phyloP scores from a whole-genome alignment of 2,888 invertebrate species.

The Drosophila borborema region DNA sequence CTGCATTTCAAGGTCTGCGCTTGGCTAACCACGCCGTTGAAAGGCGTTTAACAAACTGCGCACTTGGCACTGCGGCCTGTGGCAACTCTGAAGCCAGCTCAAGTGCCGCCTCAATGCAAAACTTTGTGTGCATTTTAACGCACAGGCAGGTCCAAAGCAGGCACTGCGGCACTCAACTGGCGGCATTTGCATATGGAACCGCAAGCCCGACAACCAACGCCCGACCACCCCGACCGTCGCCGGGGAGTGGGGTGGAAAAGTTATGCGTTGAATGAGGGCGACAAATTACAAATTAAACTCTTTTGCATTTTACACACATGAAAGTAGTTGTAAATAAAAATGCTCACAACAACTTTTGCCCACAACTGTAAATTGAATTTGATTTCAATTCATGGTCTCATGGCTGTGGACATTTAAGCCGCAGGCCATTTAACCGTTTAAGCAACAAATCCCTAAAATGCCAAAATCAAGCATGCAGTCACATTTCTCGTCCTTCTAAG shows the following conservation, averaged over 20 bases:
- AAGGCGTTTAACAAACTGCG: constrained; percentile 79
- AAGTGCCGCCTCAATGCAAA: constrained; percentile 71
- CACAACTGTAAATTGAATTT: constrained; percentile 64
- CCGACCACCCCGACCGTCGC: background rate
- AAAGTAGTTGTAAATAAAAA: constrained; percentile 78
- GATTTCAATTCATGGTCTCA: constrained; percentile 53
- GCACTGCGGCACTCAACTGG: constrained; percentile 38
- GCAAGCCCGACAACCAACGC: constrained; percentile 45
- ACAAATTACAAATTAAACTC: constrained; percentile 81
- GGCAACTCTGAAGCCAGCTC: constrained; percentile 59
- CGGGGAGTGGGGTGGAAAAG: constrained; percentile 62
- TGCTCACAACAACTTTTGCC: constrained; percentile 63
- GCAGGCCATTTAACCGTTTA: constrained; percentile 57
- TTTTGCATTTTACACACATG: constrained; percentile 75
- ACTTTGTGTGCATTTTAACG: constrained; percentile 70
- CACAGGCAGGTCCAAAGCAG: constrained; percentile 43
- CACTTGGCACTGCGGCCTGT: constrained; percentile 55
- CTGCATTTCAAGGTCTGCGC: constrained; percentile 74
- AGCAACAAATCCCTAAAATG: constrained; percentile 56
- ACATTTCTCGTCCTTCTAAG: background rate
- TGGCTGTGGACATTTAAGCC: constrained; percentile 34
- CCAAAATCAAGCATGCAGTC: constrained; percentile 23
- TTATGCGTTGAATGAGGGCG: constrained; percentile 79
- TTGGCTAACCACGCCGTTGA: constrained; percentile 77
- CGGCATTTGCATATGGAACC: constrained; percentile 76